Conservation (phyloP, 2,797 vertebrate species). For the Sebastes hubbsi region DNA sequence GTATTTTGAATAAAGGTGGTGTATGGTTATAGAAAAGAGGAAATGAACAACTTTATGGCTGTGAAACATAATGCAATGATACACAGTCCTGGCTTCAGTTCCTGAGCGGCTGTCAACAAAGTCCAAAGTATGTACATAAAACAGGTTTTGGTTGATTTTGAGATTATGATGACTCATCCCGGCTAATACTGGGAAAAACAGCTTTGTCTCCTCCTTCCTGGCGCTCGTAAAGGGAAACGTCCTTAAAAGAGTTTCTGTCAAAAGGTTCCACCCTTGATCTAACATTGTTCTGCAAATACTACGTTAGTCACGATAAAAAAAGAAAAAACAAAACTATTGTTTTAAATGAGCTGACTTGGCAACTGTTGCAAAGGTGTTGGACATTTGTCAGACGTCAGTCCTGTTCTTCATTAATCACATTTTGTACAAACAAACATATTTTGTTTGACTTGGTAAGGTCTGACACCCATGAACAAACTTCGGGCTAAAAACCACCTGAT, state of each 20-base stretch:
- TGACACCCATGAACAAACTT: constrained; percentile 8
- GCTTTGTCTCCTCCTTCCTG: constrained; percentile 73
- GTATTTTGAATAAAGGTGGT: constrained; percentile 43
- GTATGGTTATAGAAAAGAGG: constrained; percentile 76
- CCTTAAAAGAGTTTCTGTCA: constrained; percentile 70
- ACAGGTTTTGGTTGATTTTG: constrained; percentile 85
- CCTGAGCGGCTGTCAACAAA: constrained; percentile 77
- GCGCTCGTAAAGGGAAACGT: constrained; percentile 68
- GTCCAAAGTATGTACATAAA: constrained; percentile 81
- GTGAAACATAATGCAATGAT: constrained; percentile 73
- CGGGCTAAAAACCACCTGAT: background rate
- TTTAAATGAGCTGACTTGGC: constrained; percentile 35
- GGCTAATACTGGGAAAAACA: constrained; percentile 73
- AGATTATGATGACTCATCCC: constrained; percentile 81
- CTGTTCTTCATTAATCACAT: constrained; percentile 34
- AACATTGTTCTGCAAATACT: constrained; percentile 64
- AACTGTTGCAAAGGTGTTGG: constrained; percentile 26
- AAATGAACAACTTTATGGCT: constrained; percentile 81
- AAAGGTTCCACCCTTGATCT: constrained; percentile 64
- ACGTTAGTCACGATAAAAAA: constrained; percentile 39
- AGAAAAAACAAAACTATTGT: constrained; percentile 1
- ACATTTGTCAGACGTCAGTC: constrained; percentile 18
- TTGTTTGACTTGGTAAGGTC: background rate
- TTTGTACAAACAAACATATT: constrained; percentile 37
- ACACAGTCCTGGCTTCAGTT: constrained; percentile 76